Evolutionary conservation across 1,140 invertebrate species (phyloP), one percentile per base, ranked within the genome.

Genomic region (Colletes gigas): DNA sequence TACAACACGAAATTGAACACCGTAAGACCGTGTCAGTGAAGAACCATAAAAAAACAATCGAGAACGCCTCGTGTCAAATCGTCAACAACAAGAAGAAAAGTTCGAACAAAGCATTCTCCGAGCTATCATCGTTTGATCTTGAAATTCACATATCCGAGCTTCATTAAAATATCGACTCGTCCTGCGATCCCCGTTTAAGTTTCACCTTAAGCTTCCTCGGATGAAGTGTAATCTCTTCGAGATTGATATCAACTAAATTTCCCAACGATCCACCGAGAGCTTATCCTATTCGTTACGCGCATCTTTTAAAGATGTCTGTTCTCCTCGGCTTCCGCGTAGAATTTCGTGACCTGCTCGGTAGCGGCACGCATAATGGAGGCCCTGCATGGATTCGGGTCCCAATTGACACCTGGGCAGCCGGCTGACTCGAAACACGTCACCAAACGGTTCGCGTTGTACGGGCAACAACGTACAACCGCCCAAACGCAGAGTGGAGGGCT

Each of bases 391-490:
- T 94, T 95, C 0, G 92, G 88, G 81, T 94, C 95, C 94, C 95
- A 95, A 84, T 95, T 95, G 17, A 95, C 92, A 5, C 94, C 95
- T 1, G 94, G 93, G 89, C 96, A 97, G 6, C 95, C 95, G 76
- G 95, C 91, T 1, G 93, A 89, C 85, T 96, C 95, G 89, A 97
- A 97, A 88, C 96, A 97, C 8, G 91, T 91, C 70, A 88, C 77
- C 90, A 92, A 60, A 93, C 91, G 78, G 83, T 82, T 73, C 85
- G 85, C 90, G 86, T 92, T 91, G 10, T 89, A 87, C 41, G 94
- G 93, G 82, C 96, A 97, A 87, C 96, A 97, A 39, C 95, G 94
- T 14, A 96, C 91, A 8, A 96, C 94, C 0, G 96, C 96, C 94
- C 94, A 95, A 41, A 96, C 94, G 87, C 96, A 97, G 50, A 91